Conservation (phyloP, 2,888 invertebrate genomes). For the Odontomyia ornata region DNA sequence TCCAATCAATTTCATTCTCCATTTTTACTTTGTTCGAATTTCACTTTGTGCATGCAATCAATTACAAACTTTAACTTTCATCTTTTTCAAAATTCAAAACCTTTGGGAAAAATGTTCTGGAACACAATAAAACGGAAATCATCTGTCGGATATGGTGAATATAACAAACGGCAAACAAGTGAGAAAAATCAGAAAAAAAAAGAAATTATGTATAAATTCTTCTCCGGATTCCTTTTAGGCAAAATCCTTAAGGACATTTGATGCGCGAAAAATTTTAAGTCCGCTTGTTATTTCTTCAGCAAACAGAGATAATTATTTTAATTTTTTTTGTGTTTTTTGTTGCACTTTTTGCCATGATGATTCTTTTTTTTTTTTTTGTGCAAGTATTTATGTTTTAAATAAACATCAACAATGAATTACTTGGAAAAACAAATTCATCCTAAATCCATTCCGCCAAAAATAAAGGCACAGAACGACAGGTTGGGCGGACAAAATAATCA, state of each 20-base stretch:
- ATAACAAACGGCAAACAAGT: not conserved
- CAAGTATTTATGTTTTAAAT: not conserved
- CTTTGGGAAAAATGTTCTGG: not conserved
- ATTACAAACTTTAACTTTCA: too few relatives aligned
- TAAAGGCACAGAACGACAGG: not conserved
- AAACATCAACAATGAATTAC: not conserved
- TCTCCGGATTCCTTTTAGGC: not conserved
- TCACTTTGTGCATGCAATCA: too few relatives aligned
- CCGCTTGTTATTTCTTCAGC: not conserved
- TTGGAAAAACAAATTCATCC: too few relatives aligned
- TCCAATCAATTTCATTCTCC: not conserved
- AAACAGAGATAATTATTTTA: not conserved
- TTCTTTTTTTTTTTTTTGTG: too few relatives aligned
- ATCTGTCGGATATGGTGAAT: not conserved
- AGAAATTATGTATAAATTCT: too few relatives aligned
- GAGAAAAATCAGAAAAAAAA: too few relatives aligned
- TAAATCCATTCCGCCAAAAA: not conserved
- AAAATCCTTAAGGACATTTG: constrained; percentile 5
- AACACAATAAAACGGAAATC: not conserved
- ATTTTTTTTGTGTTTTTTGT: not conserved
- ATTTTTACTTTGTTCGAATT: too few relatives aligned
- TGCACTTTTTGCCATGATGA: too few relatives aligned
- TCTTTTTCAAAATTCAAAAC: not conserved
- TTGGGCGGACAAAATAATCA: not conserved
- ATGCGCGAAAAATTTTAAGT: not conserved